A percentile compares a stretch with the other conserved stretches of the same genome.
phyloP scores from a whole-genome alignment of 2,113 vertebrate species.

The Mus pahari region DNA sequence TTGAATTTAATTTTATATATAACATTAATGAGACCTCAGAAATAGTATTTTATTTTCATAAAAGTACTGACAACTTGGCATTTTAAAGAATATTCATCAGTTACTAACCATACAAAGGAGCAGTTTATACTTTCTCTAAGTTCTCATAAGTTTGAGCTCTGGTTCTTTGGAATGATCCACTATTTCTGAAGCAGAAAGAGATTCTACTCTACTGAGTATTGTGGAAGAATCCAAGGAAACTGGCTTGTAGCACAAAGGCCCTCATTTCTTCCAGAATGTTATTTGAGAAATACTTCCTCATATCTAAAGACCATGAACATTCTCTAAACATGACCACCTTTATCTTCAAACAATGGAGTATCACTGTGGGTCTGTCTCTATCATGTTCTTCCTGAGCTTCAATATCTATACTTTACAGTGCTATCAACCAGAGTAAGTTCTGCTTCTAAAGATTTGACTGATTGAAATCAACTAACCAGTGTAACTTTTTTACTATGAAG shows the following conservation, averaged over 20 bases:
- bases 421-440: not conserved
- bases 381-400: not conserved
- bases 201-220: not conserved
- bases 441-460: not conserved
- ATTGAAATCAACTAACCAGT: not conserved
- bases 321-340: not conserved
- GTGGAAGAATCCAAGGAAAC: not conserved
- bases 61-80: not conserved
- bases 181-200: not conserved
- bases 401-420: not conserved
- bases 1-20: not conserved
- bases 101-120: not conserved
- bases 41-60: not conserved
- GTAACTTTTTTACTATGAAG: not conserved
- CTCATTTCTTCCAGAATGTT: not conserved
- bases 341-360: not conserved
- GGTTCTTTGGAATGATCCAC: not conserved
- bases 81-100: not conserved
- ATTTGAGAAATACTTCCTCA: not conserved
- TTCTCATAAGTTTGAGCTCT: not conserved
- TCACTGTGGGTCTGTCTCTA: not conserved
- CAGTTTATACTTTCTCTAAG: no score
- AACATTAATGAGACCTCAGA: not conserved
- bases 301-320: not conserved
- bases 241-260: not conserved